Base-by-base conservation (phyloP, 2,888 invertebrate species). In the Celastrina argiolus region DNA sequence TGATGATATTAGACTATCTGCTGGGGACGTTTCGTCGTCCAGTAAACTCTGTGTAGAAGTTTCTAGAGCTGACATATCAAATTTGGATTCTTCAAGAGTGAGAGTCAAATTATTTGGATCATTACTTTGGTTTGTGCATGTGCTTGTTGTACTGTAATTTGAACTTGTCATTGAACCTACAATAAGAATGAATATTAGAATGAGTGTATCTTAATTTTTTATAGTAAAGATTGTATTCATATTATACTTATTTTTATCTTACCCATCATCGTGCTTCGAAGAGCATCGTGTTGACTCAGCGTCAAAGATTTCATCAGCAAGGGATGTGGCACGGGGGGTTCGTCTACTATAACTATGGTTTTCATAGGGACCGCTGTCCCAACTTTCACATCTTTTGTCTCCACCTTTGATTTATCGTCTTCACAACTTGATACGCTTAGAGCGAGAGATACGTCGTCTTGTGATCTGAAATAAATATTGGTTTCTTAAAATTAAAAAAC, bases 21-120 rank as follows among this genome's bases (percentile, higher is more conserved):
- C 95, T 14, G 97, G 97, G 0, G 96, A 96, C 0, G 96, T 95
- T 79, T 97, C 96, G 75, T 97, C 96, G 71, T 96, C 96, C 36
- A 97, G 87, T 39, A 96, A 83, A 68, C 94, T 93, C 51, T 93
- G 94, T 0, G 93, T 93, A 56, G 94, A 94, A 18, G 93, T 92
- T 70, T 94, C 95, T 63, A 93, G 89, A 63, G 95, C 94, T 2
- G 94, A 94, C 77, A 95, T 92, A 68, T 96, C 96, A 74, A 96
- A 96, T 75, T 95, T 95, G 2, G 94, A 93, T 78, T 95, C 95
- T 75, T 95, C 95, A 42, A 95, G 92, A 0, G 94, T 94, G 4
- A 95, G 87, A 1, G 94, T 89, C 2, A 94, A 88, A 67, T 87
- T 92, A 77, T 92, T 90, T 70, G 88, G 90, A 34, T 88, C 88